Evolutionary conservation across 2,113 vertebrate species (phyloP).

Genomic region (Tricholaema leucomelas): DNA sequence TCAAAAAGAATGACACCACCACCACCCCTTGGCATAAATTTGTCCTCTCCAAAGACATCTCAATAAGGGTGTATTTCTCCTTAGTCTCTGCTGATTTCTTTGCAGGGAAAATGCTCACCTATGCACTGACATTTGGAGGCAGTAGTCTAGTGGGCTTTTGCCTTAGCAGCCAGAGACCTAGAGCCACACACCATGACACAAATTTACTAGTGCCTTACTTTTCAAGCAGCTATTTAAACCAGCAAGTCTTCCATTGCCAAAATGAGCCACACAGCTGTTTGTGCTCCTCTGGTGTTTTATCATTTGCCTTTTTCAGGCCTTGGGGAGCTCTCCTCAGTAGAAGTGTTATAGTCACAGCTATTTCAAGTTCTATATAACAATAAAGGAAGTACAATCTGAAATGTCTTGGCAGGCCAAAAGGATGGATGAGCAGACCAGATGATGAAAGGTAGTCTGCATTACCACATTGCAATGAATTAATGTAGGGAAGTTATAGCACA

Average conservation of each 20-base stretch:
- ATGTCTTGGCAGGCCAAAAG: not conserved
- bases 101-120: not conserved
- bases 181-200: not conserved
- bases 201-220: not conserved
- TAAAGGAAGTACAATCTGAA: not conserved
- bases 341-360: fast-evolving
- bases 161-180: not conserved
- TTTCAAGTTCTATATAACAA: not conserved
- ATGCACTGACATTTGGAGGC: not conserved
- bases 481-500: fast-evolving
- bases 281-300: not conserved
- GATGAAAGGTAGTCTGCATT: fast-evolving
- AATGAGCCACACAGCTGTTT: fast-evolving
- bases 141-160: not conserved
- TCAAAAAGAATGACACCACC: not conserved
- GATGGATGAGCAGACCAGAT: not conserved
- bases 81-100: not conserved
- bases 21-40: not conserved
- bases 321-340: fast-evolving
- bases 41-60: not conserved
- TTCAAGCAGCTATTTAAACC: not conserved
- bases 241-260: not conserved
- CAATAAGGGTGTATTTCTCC: not conserved
- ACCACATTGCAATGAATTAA: fast-evolving
- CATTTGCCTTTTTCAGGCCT: not conserved